Evolutionary conservation across 2,113 vertebrate genomes (phyloP), one percentile per base, ranked within the genome.

Genomic region (Odocoileus virginianus): DNA sequence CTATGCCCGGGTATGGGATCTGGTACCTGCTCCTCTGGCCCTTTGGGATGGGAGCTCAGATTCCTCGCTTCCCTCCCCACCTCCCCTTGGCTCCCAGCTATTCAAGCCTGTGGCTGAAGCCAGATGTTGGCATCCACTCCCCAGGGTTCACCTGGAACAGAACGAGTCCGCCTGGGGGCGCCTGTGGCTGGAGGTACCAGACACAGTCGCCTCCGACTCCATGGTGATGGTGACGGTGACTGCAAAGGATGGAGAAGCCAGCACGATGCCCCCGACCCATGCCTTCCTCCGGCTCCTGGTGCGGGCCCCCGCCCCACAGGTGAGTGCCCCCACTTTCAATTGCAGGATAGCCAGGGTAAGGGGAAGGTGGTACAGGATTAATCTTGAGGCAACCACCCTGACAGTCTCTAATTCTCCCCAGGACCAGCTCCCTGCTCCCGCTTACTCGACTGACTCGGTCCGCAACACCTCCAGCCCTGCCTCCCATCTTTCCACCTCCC

Each of bases 241-340:
- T 1, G 98, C 99, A 6, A 78, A 0, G 5, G 40, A 71, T 19
- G 15, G 4, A 40, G 87, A 88, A 89, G 97, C 87, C 16, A 92
- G 85, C 19, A 95, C 91, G 23, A 85, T 95, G 25, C 89, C 99
- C 93, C 98, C 98, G 0, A 89, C 95, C 7, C 81, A 98, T 12
- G 99, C 99, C n/a, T 99, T 99, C 95, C 97, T 98, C 43, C 98
- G 98, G 91, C 96, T 99, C 50, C 98, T 98, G 23, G 99, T 99
- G 83, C 83, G 76, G 96, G 94, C 94, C 60, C 25, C 33, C 0
- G 7, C 81, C 84, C 71, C 5, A 0, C 86, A 89, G 89, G 98
- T 98, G 78, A 96, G 43, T 3, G 5, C 5, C 6, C 28, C 58
- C 40, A 15, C 64, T 71, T 47, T n/a, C 33, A n/a, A 16, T 3